A percentile compares a stretch with the other conserved stretches of the same genome.
Evolutionary conservation across 2,797 vertebrate genomes (phyloP).

Genomic region (Phalanger gymnotis): DNA sequence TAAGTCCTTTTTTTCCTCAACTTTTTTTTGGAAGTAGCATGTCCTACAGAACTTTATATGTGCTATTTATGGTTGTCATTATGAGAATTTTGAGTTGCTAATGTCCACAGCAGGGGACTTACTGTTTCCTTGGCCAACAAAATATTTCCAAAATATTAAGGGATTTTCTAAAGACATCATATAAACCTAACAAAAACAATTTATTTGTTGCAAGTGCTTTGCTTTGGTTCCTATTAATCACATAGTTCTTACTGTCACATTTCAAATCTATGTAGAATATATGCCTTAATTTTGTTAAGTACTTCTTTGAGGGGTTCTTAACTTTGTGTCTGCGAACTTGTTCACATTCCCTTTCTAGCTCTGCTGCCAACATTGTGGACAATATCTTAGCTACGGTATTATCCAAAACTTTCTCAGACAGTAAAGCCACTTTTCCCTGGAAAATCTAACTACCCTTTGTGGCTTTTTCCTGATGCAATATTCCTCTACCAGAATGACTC

Average conservation of each 20-base stretch:
- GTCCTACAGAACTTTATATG: not conserved
- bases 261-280: not conserved
- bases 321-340: not conserved
- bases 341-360: not conserved
- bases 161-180: not conserved
- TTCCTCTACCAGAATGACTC: not conserved
- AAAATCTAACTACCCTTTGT: not conserved
- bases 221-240: slow-evolving; percentile 2
- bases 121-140: not conserved
- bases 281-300: not conserved
- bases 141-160: not conserved
- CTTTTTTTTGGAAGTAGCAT: slow-evolving; percentile 22
- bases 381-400: not conserved
- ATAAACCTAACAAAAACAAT: not conserved
- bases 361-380: not conserved
- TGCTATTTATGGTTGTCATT: not conserved
- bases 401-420: not conserved
- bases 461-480: not conserved
- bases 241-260: not conserved
- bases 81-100: not conserved
- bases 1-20: slow-evolving; percentile 17
- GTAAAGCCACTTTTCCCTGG: not conserved
- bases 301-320: not conserved
- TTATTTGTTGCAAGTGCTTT: slow-evolving; percentile 25
- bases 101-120: not conserved